Base-by-base conservation (phyloP, 2,113 vertebrate genomes). In the Archilochus colubris region DNA sequence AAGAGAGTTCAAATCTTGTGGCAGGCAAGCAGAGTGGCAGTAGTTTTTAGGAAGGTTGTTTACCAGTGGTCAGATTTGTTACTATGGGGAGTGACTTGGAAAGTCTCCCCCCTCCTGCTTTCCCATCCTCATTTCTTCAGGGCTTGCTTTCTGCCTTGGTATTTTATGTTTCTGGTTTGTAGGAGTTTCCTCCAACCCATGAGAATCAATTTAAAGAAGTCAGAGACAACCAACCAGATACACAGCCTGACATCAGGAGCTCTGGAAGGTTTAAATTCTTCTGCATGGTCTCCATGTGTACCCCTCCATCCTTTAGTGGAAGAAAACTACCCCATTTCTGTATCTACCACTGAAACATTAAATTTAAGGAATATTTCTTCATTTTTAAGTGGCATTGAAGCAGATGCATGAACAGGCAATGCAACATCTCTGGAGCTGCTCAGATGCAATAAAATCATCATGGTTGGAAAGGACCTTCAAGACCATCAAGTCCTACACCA, bases 1-100 rank as follows among this genome's bases (percentile, higher is more conserved):
- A 93, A 94, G 12, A 86, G 83, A 82, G 93, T 89, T 95, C 89
- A 90, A 80, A 64, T 48, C 15, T 79, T 27, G 83, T 30, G 80
- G 79, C 53, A 86, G 85, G 69, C 31, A 43, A 74, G 78, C 44
- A 46, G 82, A 74, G 68, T 50, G 31, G 86, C 82, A 91, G 82
- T 8, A 72, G 77, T 82, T 85, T 3, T 31, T 44, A 43, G 84
- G 92, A 93, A 70, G 3, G 15, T 50, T 87, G 82, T 93, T 96
- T 96, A 91, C 66, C 76, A 16, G 38, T 30, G 80, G 80, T 85
- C 72, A 70, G 80, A 72, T 70, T 77, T 84, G 67, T 85, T 94
- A 85, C 73, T 81, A 75, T 13, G 84, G 69, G 83, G 82, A 96
- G 69, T 3, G 31, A 83, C 72, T 89, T 91, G 91, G 88, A 82